A percentile compares a stretch with the other conserved stretches of the same genome.
These are phyloP conservation scores for Synanthedon tipuliformis DNA, from an alignment of 2,888 invertebrate species.

Conservation along the genomic window DNA sequence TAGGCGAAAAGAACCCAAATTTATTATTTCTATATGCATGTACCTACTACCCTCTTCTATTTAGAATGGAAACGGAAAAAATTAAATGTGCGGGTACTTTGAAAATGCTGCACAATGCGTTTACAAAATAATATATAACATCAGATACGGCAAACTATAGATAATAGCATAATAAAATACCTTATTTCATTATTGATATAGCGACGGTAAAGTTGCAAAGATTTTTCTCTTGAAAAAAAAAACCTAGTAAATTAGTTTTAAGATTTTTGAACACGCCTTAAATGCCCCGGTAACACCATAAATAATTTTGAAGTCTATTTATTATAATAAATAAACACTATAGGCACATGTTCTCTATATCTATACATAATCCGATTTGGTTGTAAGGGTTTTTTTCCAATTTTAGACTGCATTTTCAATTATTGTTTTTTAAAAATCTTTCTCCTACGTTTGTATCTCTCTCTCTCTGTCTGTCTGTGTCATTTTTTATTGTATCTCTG, in stretches of 20 bases:
- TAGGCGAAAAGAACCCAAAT: too few species aligned
- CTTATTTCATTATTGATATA: conserved; percentile 28
- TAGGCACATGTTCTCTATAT: conserved; percentile 17
- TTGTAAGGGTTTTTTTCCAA: conserved; percentile 4
- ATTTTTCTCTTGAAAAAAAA: conserved; percentile 27
- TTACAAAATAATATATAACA: too few species aligned
- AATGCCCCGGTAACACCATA: conserved; percentile 27
- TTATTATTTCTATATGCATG: too few species aligned
- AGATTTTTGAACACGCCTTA: conserved; percentile 37
- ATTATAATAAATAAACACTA: conserved; percentile 6
- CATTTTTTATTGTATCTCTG: neutral
- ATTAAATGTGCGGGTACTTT: too few species aligned
- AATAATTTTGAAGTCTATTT: conserved; percentile 17
- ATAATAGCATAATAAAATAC: conserved; percentile 14
- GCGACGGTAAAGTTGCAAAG: conserved; percentile 26
- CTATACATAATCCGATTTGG: neutral
- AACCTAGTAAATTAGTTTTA: conserved; percentile 18
- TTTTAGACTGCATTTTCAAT: conserved; percentile 20
- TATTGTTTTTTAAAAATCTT: conserved; percentile 13
- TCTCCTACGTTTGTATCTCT: conserved; percentile 22
- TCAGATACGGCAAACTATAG: conserved; percentile 3
- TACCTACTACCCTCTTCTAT: too few species aligned
- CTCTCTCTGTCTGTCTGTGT: conserved; percentile 9
- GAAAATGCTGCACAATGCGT: too few species aligned
- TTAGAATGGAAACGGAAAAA: too few species aligned